Conservation (phyloP, 1,140 invertebrate genomes). For the Armadillidium nasatum region DNA sequence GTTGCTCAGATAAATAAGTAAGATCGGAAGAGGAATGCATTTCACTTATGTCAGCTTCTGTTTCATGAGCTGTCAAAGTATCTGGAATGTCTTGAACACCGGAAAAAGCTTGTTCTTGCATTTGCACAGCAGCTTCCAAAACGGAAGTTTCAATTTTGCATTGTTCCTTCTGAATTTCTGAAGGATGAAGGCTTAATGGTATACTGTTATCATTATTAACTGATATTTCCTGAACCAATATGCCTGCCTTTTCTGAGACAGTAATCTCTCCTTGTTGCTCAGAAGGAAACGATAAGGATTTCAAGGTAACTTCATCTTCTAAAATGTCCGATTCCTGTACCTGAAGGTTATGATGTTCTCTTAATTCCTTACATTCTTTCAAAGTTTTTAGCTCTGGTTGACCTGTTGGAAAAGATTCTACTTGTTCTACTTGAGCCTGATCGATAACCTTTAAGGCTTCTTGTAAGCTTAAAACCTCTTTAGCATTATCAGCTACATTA, state of each 20-base stretch:
- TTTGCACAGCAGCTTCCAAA: not conserved
- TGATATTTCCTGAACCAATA: not conserved
- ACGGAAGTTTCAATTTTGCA: not conserved
- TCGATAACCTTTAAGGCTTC: not conserved
- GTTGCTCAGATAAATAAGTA: conserved; percentile 28
- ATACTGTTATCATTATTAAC: not conserved
- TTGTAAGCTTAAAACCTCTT: not conserved
- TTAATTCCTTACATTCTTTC: not conserved
- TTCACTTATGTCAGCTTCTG: conserved; percentile 40
- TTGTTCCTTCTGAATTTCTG: not conserved
- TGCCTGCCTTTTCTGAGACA: not conserved
- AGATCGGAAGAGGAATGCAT: conserved; percentile 38
- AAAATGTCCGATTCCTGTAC: not conserved
- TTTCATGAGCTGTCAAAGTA: conserved; percentile 26
- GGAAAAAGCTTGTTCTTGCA: conserved; percentile 9
- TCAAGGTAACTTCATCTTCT: not conserved
- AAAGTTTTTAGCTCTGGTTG: not conserved
- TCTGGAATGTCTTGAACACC: conserved; percentile 30
- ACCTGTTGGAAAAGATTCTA: not conserved
- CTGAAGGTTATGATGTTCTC: not conserved
- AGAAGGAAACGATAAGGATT: not conserved
- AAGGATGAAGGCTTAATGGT: not conserved
- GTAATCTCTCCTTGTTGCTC: not conserved
- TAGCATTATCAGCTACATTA: not conserved
- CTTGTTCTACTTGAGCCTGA: not conserved